These are phyloP conservation scores for Coelopa pilipes DNA, from an alignment of 2,888 invertebrate genomes.

Conservation along the genomic window DNA sequence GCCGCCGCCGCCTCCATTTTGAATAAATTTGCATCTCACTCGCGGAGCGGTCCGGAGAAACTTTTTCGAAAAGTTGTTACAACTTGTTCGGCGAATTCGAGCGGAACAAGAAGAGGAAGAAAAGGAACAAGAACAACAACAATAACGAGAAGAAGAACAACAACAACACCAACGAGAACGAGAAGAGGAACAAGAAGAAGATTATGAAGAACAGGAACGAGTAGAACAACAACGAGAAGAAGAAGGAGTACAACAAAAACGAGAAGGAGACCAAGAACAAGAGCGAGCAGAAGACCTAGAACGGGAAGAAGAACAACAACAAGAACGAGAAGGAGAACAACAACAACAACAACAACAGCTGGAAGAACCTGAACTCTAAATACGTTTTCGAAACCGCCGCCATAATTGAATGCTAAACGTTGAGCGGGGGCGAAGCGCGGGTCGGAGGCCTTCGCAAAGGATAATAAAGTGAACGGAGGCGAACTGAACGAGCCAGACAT, in stretches of 20 bases:
- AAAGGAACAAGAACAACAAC: no score
- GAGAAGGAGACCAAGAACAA: background rate
- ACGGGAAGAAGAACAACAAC: no score
- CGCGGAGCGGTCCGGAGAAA: slow-evolving; percentile 6
- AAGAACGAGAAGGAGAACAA: background rate
- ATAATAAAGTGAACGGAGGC: slow-evolving; percentile 32
- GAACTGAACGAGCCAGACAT: slow-evolving; percentile 30
- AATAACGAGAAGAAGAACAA: no score
- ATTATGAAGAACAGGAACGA: no score
- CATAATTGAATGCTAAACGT: slow-evolving; percentile 33
- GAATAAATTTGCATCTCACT: slow-evolving; percentile 35
- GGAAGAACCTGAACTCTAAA: background rate
- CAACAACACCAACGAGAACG: no score
- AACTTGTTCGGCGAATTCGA: slow-evolving; percentile 20
- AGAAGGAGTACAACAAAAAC: no score
- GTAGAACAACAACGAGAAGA: no score
- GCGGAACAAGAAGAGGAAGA: background rate
- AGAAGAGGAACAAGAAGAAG: no score
- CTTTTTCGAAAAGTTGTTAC: slow-evolving; percentile 35
- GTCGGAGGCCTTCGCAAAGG: slow-evolving; percentile 7
- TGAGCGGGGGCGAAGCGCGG: background rate
- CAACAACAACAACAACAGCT: background rate
- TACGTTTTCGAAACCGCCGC: slow-evolving; percentile 28
- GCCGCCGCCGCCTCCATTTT: slow-evolving; percentile 21
- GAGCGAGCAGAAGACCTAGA: no score